Evolutionary conservation across 2,888 invertebrate genomes (phyloP).

Genomic region (Asteroscopus sphinx): DNA sequence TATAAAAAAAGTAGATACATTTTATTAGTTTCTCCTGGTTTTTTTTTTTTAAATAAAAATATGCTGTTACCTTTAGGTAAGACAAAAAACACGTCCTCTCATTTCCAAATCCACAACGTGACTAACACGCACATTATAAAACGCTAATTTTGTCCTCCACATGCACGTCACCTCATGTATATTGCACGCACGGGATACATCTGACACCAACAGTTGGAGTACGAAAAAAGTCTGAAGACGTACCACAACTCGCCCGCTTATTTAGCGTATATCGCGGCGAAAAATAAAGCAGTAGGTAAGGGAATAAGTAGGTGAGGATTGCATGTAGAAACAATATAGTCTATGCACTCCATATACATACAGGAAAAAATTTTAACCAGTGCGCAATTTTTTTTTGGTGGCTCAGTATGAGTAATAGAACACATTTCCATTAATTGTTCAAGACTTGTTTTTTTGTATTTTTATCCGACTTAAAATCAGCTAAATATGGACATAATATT

Average conservation of each 20-base stretch:
- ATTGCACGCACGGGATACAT: slow-evolving; percentile 68
- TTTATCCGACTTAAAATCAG: no score
- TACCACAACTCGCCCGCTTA: slow-evolving; percentile 99
- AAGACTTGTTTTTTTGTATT: no score
- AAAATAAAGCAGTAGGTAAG: slow-evolving; percentile 95
- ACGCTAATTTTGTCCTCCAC: slow-evolving; percentile 79
- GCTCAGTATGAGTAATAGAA: no score
- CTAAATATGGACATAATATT: no score
- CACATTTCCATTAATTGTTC: no score
- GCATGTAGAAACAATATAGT: slow-evolving; percentile 20
- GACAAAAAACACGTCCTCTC: slow-evolving; percentile 29
- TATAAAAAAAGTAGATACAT: no score
- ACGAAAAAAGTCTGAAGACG: slow-evolving; percentile 97
- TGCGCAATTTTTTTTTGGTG: no score
- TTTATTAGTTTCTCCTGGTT: no score
- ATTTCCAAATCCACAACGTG: slow-evolving; percentile 59
- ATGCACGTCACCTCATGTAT: slow-evolving; percentile 80
- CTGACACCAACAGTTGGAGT: slow-evolving; percentile 91
- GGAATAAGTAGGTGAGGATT: slow-evolving; percentile 56
- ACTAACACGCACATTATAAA: slow-evolving; percentile 78
- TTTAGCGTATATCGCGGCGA: slow-evolving; percentile 97
- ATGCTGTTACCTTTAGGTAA: no score
- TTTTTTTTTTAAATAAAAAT: no score
- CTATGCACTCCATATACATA: slow-evolving; percentile 2
- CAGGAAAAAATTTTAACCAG: background rate